These are phyloP conservation scores for Zoanthus gigantus DNA, from an alignment of 92 coral and sea anemone species.

Conservation along the genomic window DNA sequence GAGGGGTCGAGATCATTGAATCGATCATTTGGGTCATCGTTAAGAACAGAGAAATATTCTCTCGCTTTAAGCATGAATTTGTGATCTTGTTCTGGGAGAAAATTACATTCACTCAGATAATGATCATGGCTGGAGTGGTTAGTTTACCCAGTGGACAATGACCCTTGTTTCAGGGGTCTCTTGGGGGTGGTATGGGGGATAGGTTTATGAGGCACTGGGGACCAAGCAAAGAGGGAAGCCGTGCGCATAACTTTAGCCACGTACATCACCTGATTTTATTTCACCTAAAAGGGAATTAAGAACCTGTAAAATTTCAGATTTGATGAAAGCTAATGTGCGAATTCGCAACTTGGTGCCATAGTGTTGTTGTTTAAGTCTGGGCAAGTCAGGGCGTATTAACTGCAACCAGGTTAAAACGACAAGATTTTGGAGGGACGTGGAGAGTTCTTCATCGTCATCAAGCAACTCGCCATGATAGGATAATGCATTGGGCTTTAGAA, in stretches of 20 bases:
- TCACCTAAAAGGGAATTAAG: neutral
- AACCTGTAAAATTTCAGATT: conserved; percentile 1
- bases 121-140: neutral
- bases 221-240: neutral
- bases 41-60: conserved; percentile 20
- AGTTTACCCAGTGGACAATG: neutral
- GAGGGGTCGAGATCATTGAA: neutral
- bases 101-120: neutral
- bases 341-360: conserved; percentile 41
- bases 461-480: conserved; percentile 44
- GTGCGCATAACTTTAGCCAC: neutral
- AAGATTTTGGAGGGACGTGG: conserved; percentile 49
- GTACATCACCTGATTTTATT: conserved; percentile 13
- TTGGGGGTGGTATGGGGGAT: neutral
- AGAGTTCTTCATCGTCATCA: conserved; percentile 48
- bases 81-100: neutral
- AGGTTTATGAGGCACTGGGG: neutral
- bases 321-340: conserved; percentile 39
- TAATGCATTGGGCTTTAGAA: neutral
- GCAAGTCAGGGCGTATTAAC: conserved; percentile 19
- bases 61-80: conserved; percentile 16
- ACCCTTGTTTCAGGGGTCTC: neutral
- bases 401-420: conserved; percentile 44
- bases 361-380: conserved; percentile 18
- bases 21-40: neutral